Base-by-base conservation (phyloP, 2,797 vertebrate genomes). In the Sebastes aleutianus region DNA sequence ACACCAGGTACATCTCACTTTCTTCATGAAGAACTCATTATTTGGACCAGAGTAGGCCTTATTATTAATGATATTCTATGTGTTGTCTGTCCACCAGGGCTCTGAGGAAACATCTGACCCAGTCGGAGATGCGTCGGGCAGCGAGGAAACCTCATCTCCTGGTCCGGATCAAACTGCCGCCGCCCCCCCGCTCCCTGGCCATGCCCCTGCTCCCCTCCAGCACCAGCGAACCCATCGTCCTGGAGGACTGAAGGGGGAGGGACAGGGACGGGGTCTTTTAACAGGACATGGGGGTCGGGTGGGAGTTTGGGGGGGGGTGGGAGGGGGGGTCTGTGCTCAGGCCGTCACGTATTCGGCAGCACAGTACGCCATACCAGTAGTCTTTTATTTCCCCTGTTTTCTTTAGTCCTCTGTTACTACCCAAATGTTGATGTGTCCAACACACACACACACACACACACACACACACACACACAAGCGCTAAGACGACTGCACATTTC, bases 211-310 rank as follows among this genome's bases (percentile, higher is more conserved):
- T 97, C 62, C 96, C 97, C 77, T 96, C 97, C 92, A 98, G 96
- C 95, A 98, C 97, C 96, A 98, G 93, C 20, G 97, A 98, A 85
- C 97, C 97, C 87, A 98, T 99, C 26, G 95, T 99, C 85, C 95
- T 98, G 92, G 97, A 98, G 93, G 97, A 98, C 91, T 98, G 94
- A 97, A 74, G 36, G 67, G 67, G 50, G 80, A 54, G 7, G 12
- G 53, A 20, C 36, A 1, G 8, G 50, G 6, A 4, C 39, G 64
- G 70, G 56, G 43, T 59, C 61, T 87, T 77, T 70, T 70, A 77
- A 75, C 57, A 80, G 91, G 90, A 89, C 83, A 87, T 4, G 57
- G 85, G 85, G 78, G 12, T 26, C 1, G 61, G 72, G 50, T 5
- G 72, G 70, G 74, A 36, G 56, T 8, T 13, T 16, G 39, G 39